phyloP scores from a whole-genome alignment of 1,140 invertebrate genomes.

The Chlorops oryzae region DNA sequence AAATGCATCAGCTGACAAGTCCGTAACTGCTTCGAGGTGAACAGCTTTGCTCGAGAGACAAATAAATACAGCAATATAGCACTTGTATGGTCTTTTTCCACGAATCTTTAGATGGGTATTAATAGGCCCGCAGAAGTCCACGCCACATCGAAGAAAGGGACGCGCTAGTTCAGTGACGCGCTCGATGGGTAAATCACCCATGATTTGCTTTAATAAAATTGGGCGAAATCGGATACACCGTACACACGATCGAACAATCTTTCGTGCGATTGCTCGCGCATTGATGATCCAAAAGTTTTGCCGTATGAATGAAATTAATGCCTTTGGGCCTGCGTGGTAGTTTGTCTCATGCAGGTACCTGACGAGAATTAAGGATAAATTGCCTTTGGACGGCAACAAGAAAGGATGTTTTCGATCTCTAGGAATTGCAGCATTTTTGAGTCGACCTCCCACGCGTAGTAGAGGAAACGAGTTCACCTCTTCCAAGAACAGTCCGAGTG shows the following conservation, averaged over 20 bases:
- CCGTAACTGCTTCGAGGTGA: conserved; percentile 22
- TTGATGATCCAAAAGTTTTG: not conserved
- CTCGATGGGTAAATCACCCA: not conserved
- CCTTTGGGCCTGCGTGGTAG: not conserved
- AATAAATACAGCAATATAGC: conserved; percentile 26
- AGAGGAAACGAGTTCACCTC: no score
- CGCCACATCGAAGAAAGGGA: not conserved
- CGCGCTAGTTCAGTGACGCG: not conserved
- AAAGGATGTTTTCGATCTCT: no score
- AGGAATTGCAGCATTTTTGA: no score
- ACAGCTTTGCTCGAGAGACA: conserved; percentile 26
- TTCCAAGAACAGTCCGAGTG: no score
- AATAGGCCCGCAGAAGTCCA: conserved; percentile 2
- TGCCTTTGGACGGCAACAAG: no score
- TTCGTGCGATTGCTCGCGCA: not conserved
- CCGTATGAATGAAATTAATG: not conserved
- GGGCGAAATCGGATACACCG: not conserved
- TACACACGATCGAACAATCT: not conserved
- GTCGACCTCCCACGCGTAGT: no score
- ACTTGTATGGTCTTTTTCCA: conserved; percentile 18
- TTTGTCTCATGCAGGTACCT: no score
- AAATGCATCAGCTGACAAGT: conserved; percentile 14
- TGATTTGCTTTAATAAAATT: not conserved
- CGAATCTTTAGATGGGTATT: no score
- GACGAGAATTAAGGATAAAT: no score